A percentile compares a stretch with the other conserved stretches of the same genome.
phyloP scores from a whole-genome alignment of 2,888 invertebrate genomes.

The Drosophila nr. perissopoda region DNA sequence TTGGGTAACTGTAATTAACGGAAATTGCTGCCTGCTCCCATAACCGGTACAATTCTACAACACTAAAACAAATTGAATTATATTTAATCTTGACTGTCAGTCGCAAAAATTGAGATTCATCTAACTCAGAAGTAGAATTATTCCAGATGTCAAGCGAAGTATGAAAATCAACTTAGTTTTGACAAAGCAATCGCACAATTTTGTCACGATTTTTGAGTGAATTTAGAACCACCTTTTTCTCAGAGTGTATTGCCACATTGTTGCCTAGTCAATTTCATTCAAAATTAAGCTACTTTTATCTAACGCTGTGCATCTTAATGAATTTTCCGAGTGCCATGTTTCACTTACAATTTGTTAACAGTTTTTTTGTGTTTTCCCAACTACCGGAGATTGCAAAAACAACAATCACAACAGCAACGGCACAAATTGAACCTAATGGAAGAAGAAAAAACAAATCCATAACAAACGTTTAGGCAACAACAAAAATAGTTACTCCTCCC shows the following conservation, averaged over 20 bases:
- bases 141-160: neutral
- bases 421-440: constrained; percentile 66
- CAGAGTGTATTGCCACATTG: constrained; percentile 9
- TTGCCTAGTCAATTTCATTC: constrained; percentile 31
- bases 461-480: constrained; percentile 65
- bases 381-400: constrained; percentile 75
- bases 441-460: constrained; percentile 42
- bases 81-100: neutral
- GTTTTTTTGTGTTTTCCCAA: constrained; percentile 69
- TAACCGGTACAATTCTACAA: constrained; percentile 40
- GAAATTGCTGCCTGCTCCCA: constrained; percentile 40
- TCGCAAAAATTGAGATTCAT: neutral
- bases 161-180: neutral
- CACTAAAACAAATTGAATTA: neutral
- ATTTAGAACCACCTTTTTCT: neutral
- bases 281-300: constrained; percentile 49
- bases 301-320: constrained; percentile 64
- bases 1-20: constrained; percentile 38
- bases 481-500: constrained; percentile 9
- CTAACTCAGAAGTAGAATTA: neutral
- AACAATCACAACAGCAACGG: constrained; percentile 23
- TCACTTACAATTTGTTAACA: constrained; percentile 73
- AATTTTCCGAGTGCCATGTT: constrained; percentile 50
- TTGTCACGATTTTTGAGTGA: neutral
- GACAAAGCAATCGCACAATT: neutral